Conservation (phyloP, 2,888 invertebrate species). For the Acronicta psi region DNA sequence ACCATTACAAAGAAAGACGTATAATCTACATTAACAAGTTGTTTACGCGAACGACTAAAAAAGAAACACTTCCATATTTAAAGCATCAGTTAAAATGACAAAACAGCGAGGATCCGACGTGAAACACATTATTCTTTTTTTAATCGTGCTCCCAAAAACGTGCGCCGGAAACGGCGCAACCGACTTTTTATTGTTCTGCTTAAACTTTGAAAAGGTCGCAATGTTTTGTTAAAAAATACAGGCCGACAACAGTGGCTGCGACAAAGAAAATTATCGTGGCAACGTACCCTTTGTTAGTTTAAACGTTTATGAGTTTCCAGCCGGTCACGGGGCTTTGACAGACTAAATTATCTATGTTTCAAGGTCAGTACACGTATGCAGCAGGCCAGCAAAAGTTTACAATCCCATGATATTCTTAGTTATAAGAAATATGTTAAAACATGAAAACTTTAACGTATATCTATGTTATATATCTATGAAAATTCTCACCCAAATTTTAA, state of each 20-base stretch:
- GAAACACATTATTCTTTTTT: constrained; percentile 44
- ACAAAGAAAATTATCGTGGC: constrained; percentile 52
- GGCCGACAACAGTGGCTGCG: constrained; percentile 46
- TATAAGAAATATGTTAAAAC: too few species aligned
- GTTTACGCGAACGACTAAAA: background rate
- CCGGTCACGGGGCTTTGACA: constrained; percentile 35
- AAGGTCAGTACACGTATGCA: background rate
- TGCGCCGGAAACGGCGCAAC: constrained; percentile 46
- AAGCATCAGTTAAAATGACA: constrained; percentile 17
- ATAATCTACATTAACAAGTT: background rate
- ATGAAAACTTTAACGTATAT: too few species aligned
- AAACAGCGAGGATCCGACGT: constrained; percentile 35
- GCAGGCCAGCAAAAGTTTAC: background rate
- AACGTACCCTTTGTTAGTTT: constrained; percentile 51
- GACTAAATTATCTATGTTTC: constrained; percentile 9
- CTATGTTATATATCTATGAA: too few species aligned
- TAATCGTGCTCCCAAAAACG: constrained; percentile 37
- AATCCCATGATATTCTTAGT: too few species aligned
- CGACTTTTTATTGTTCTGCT: constrained; percentile 51
- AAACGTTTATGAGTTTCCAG: constrained; percentile 51
- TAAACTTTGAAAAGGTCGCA: constrained; percentile 51
- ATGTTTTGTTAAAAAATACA: constrained; percentile 54
- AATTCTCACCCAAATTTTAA: too few species aligned
- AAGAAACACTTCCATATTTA: background rate
- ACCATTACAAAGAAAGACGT: too few species aligned